Base-by-base conservation (phyloP, 2,888 invertebrate genomes). In the Ariolimax columbianus region DNA sequence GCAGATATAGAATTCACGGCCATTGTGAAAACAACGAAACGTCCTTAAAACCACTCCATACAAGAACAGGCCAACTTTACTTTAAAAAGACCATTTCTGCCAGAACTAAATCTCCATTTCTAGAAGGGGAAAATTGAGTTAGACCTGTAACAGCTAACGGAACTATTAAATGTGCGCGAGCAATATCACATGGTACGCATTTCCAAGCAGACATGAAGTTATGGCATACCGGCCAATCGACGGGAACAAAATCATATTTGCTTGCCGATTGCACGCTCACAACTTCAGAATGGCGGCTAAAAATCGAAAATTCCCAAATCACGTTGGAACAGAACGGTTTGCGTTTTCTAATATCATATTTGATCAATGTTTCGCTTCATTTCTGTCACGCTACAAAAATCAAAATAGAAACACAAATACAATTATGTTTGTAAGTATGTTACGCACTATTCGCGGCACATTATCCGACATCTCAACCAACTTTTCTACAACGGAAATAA, bases 181-280 rank as follows among this genome's bases (percentile, higher is more conserved):
- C 3, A 17, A 30, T 47, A 14, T 73, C 1, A 4, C 36, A 43
- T 23, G 7, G 17, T 11, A 73, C 26, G 6, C 43, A 47, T n/a
- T n/a, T 73, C n/a, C 43, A 23, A 43, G 26, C 73, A 14, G 30
- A 73, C 43, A 47, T 1, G 47, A 14, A n/a, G 73, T 30, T 30
- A 30, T 14, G 47, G 43, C n/a, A 43, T 2, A n/a, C n/a, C 43
- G 73, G 11, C n/a, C 43, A 47, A 73, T 73, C 73, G 43, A 30
- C n/a, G 14, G 26, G 6, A 73, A 73, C 43, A 36, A 43, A 73
- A n/a, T 73, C 30, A 73, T 73, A 30, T 73, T 47, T 73, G 43
- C n/a, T n/a, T 43, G 7, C 4, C 30, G 0, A 14, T 9, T 17
- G 43, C 30, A 47, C 9, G 14, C 30, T 23, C 73, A 47, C 38